phyloP scores from a whole-genome alignment of 2,888 invertebrate genomes.

The Acrobeloides nanus region DNA sequence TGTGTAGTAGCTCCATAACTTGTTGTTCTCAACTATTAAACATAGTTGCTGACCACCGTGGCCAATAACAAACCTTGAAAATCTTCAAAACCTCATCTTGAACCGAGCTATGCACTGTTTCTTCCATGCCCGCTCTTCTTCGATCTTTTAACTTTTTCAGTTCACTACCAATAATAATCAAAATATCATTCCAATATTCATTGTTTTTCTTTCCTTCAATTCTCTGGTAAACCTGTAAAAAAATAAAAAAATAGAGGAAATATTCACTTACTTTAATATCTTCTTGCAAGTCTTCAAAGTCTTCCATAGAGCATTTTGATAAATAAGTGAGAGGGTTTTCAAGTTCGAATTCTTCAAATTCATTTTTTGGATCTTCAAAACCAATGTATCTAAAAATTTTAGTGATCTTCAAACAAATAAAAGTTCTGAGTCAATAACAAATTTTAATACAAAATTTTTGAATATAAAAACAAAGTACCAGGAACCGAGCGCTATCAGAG shows the following conservation, averaged over 20 bases:
- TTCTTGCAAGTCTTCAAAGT: slow-evolving; percentile 86
- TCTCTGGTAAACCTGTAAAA: slow-evolving; percentile 9
- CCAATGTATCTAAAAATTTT: slow-evolving; percentile 26
- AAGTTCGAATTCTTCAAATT: slow-evolving; percentile 89
- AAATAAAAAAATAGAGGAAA: neutral
- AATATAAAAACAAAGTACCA: no score
- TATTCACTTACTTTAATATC: slow-evolving; percentile 69
- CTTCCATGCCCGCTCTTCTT: slow-evolving; percentile 47
- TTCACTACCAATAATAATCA: slow-evolving; percentile 22
- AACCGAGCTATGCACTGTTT: slow-evolving; percentile 83
- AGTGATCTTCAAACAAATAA: no score
- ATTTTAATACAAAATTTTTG: neutral
- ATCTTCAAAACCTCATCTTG: slow-evolving; percentile 78
- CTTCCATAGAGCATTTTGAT: slow-evolving; percentile 74
- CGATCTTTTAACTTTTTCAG: slow-evolving; percentile 20
- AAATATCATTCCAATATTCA: slow-evolving; percentile 32
- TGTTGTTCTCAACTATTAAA: no score
- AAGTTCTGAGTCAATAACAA: no score
- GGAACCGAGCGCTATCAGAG: no score
- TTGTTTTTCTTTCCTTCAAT: slow-evolving; percentile 18
- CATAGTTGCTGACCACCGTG: no score
- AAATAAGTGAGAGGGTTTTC: slow-evolving; percentile 93
- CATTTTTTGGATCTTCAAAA: slow-evolving; percentile 52
- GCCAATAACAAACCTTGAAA: no score
- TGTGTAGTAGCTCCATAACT: no score